Conservation (phyloP, 1,140 invertebrate genomes). For the Tetragnatha versicolor region DNA sequence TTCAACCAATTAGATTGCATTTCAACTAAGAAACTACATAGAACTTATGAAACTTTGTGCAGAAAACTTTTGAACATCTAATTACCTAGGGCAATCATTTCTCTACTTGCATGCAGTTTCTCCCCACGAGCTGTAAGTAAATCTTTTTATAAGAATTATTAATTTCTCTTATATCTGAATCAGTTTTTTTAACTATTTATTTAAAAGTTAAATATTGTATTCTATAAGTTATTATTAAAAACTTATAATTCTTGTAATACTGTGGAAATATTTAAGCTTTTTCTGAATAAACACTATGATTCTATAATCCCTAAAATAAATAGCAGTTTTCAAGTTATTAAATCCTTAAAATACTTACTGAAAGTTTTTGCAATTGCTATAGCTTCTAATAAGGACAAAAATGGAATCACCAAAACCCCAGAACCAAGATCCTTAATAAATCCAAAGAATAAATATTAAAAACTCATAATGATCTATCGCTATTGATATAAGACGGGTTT, state of each 20-base stretch:
- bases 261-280: no score
- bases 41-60: no score
- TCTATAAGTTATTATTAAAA: no score
- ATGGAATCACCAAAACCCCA: constrained; percentile 78
- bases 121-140: constrained; percentile 54
- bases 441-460: background rate
- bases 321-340: no score
- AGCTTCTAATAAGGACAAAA: constrained; percentile 81
- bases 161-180: no score
- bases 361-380: constrained; percentile 84
- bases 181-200: no score
- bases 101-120: constrained; percentile 58
- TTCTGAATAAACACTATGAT: no score
- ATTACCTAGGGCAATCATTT: constrained; percentile 60
- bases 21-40: background rate
- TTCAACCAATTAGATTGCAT: background rate
- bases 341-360: constrained; percentile 65
- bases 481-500: no score
- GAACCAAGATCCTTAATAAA: constrained; percentile 72
- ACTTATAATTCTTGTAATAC: no score
- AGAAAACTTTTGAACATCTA: background rate
- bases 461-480: background rate
- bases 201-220: no score
- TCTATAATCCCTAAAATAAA: no score
- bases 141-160: background rate